Conservation (phyloP, 2,888 invertebrate species). For the Nephrotoma appendiculata region DNA sequence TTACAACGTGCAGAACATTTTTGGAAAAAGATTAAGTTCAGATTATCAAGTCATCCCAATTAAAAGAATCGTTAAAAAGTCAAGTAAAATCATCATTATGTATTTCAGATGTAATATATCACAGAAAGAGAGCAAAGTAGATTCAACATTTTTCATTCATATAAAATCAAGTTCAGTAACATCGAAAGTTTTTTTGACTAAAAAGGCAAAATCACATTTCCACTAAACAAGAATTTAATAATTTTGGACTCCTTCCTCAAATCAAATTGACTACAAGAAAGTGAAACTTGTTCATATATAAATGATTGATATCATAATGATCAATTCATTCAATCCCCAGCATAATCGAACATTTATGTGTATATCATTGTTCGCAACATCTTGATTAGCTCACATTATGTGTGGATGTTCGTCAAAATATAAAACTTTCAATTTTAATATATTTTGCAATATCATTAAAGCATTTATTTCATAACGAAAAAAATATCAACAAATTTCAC, state of each 20-base stretch:
- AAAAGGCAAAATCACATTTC: neutral
- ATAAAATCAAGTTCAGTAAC: neutral
- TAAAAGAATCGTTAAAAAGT: no score
- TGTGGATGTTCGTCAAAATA: neutral
- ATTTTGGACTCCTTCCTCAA: neutral
- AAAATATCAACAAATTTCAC: neutral
- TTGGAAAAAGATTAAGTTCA: no score
- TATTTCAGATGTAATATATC: no score
- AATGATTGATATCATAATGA: neutral
- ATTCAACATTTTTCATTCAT: no score
- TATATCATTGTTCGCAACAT: neutral
- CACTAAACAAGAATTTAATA: neutral
- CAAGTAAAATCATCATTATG: no score
- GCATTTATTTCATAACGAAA: neutral
- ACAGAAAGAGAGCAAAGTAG: no score
- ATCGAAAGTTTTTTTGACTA: neutral
- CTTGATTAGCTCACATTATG: neutral
- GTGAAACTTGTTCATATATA: neutral
- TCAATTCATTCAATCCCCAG: neutral
- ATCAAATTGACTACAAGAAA: neutral
- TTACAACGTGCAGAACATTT: no score
- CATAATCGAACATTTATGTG: neutral
- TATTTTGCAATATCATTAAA: neutral
- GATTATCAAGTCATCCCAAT: no score
- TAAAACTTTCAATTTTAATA: neutral